These are phyloP conservation scores for Chloroclysta siterata DNA, from an alignment of 2,888 invertebrate species.

Conservation along the genomic window DNA sequence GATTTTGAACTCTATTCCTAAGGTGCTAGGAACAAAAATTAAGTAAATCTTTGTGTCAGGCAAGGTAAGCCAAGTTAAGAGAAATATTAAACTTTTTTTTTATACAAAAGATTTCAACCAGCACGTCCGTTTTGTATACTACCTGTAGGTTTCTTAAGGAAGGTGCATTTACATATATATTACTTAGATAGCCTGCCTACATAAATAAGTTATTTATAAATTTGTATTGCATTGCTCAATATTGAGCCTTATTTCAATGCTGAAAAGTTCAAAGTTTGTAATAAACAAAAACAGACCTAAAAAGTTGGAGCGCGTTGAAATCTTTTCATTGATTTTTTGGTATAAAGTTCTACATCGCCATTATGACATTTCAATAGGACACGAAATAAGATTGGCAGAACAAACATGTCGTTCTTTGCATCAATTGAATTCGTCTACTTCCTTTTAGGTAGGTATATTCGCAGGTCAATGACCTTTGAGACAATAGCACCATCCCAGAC, in stretches of 20 bases:
- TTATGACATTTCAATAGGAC: neutral
- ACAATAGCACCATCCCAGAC: constrained; percentile 52
- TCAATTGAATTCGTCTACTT: constrained; percentile 16
- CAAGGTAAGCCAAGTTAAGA: neutral
- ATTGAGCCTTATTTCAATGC: constrained; percentile 1
- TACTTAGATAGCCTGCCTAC: too few species aligned
- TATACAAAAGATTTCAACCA: neutral
- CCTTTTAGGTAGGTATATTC: constrained; percentile 14
- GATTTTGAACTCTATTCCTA: constrained; percentile 23
- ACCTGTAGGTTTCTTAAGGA: too few species aligned
- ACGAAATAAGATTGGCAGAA: constrained; percentile 10
- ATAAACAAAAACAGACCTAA: neutral
- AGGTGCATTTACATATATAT: too few species aligned
- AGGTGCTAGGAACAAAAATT: neutral
- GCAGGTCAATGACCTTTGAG: constrained; percentile 53
- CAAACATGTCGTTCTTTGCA: constrained; percentile 16
- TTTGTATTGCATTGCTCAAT: neutral
- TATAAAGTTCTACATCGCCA: neutral
- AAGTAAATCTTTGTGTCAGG: neutral
- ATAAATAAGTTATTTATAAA: too few species aligned
- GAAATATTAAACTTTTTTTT: neutral
- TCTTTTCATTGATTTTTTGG: neutral
- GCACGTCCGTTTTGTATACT: too few species aligned
- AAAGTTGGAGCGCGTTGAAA: constrained; percentile 1
- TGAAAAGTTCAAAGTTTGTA: neutral